Evolutionary conservation across 2,113 vertebrate species (phyloP).

Genomic region (Ophiodon elongatus): DNA sequence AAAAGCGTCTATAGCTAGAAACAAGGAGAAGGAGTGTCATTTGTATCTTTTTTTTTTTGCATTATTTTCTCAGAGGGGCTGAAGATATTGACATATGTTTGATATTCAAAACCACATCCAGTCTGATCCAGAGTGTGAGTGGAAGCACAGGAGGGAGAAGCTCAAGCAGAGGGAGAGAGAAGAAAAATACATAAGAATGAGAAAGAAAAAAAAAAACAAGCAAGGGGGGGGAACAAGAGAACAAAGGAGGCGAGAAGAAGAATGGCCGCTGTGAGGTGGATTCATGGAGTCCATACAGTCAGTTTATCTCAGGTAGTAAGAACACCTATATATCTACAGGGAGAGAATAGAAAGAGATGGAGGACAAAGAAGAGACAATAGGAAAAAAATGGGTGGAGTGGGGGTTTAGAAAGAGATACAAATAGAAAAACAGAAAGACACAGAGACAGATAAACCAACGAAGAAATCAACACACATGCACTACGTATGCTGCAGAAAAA

Average conservation of each 20-base stretch:
- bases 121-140: conserved; percentile 35
- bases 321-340: conserved; percentile 54
- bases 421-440: conserved; percentile 15
- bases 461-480: conserved; percentile 14
- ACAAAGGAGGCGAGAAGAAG: conserved; percentile 46
- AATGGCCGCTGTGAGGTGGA: conserved; percentile 57
- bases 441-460: conserved; percentile 22
- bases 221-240: conserved; percentile 7
- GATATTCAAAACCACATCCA: conserved; percentile 67
- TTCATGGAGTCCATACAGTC: conserved; percentile 65
- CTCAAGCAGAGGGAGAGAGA: conserved; percentile 7
- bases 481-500: neutral
- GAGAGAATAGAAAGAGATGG: conserved; percentile 14
- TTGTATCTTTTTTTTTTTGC: conserved; percentile 45
- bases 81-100: conserved; percentile 51
- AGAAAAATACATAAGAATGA: conserved; percentile 19
- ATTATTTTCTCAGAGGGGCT: conserved; percentile 28
- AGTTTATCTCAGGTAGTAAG: conserved; percentile 66
- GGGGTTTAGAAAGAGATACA: conserved; percentile 11
- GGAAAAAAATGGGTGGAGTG: neutral
- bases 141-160: conserved; percentile 28
- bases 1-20: neutral
- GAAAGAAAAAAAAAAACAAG: conserved; percentile 22
- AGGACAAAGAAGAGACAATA: conserved; percentile 29
- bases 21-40: conserved; percentile 21